Conservation (phyloP, 2,888 invertebrate species). For the Tachina fera region DNA sequence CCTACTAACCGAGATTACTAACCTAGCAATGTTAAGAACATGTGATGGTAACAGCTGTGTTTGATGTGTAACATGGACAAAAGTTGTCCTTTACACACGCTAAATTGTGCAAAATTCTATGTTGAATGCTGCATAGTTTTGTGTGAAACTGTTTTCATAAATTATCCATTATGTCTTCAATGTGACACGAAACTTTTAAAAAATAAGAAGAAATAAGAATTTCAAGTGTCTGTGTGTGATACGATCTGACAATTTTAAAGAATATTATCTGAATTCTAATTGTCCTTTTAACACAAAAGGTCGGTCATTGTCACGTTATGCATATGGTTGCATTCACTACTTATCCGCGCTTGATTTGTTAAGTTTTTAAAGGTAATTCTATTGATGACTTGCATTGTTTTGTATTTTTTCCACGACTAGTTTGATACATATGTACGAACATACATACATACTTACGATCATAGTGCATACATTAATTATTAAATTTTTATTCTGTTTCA, state of each 20-base stretch:
- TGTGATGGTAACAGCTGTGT: too few species aligned
- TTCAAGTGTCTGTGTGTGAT: background rate
- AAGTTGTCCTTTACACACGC: too few species aligned
- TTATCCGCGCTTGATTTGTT: background rate
- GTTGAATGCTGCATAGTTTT: too few species aligned
- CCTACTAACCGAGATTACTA: too few species aligned
- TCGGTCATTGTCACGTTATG: conserved; percentile 1
- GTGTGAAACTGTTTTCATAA: too few species aligned
- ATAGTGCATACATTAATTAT: background rate
- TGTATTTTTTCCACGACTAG: conserved; percentile 1
- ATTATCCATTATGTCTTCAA: too few species aligned
- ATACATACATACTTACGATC: background rate
- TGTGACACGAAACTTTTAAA: too few species aligned
- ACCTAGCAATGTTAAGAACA: too few species aligned
- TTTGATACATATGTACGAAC: too few species aligned
- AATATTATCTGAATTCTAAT: conserved; percentile 25
- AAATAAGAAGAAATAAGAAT: background rate
- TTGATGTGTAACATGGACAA: too few species aligned
- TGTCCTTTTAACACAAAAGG: conserved; percentile 37
- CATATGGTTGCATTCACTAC: background rate
- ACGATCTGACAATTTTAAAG: background rate
- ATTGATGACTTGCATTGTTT: conserved; percentile 57
- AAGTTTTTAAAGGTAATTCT: background rate
- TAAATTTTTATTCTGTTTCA: conserved; percentile 24
- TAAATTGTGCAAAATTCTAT: too few species aligned